phyloP scores from a whole-genome alignment of 2,888 invertebrate genomes.

The Toxonevra muliebris region DNA sequence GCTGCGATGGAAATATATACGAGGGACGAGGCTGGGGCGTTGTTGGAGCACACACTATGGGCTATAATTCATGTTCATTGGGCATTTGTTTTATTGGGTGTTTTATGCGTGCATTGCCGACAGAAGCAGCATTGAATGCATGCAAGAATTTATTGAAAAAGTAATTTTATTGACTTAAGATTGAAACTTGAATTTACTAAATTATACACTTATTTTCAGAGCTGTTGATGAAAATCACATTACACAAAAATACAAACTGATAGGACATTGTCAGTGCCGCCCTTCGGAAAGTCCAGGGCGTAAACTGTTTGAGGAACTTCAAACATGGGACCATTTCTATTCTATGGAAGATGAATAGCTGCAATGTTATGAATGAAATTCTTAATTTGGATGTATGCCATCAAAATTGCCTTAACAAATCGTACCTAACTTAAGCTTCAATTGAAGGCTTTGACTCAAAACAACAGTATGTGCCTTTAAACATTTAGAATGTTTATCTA shows the following conservation, averaged over 20 bases:
- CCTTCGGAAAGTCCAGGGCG: constrained; percentile 68
- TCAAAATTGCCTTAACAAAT: too few species aligned
- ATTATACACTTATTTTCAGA: constrained; percentile 39
- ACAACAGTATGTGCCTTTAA: too few species aligned
- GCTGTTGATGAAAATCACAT: constrained; percentile 67
- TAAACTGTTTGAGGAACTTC: constrained; percentile 66
- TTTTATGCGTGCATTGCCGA: constrained; percentile 66
- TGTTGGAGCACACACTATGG: constrained; percentile 68
- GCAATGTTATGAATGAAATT: too few species aligned
- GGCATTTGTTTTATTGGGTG: constrained; percentile 69
- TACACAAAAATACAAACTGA: constrained; percentile 64
- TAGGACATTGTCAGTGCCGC: constrained; percentile 68
- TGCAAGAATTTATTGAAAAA: constrained; percentile 64
- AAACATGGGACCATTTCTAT: constrained; percentile 68
- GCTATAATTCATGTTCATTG: constrained; percentile 66
- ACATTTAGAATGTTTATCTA: too few species aligned
- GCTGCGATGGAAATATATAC: constrained; percentile 69
- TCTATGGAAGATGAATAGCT: constrained; percentile 46
- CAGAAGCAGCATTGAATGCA: constrained; percentile 61
- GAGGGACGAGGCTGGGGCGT: constrained; percentile 70
- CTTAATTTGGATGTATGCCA: too few species aligned
- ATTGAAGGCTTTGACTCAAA: too few species aligned
- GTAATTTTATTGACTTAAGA: constrained; percentile 31
- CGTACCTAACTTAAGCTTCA: too few species aligned
- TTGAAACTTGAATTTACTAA: not conserved